Evolutionary conservation across 37 sponge, comb jelly and placozoan genomes (phyloP), one percentile per base, ranked within the genome.

Genomic region (Diacarnus erythraeanus): DNA sequence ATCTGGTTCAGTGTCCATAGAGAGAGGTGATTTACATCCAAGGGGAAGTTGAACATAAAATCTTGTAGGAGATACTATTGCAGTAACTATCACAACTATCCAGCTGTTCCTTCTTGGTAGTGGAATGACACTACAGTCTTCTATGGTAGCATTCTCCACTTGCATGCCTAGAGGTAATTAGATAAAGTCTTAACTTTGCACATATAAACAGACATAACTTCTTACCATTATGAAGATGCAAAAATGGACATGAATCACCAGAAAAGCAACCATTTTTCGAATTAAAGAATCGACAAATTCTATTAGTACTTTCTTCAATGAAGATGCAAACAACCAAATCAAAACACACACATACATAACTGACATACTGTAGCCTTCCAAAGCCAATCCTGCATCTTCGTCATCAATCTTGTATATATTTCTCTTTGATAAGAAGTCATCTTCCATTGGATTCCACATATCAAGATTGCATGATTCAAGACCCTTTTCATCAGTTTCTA

Each of bases 401-500:
- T 77, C 77, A 61, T 77, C 77, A 36, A 60, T 20, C 4, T 20
- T 60, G 41, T 77, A 77, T 36, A 25, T 26, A 38, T 77, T 60
- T 22, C 64, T 77, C 5, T 5, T 2, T 12, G 64, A 35, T 2
- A 87, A 77, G 60, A 81, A 87, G 41, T 87, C 82, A 22, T 54
- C 43, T 35, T 66, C 77, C 88, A 87, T 87, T 42, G 88, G 88
- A 76, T 87, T 81, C 88, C 88, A 87, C 1, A 18, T 65, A 1
- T 60, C 31, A 43, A 31, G 51, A 12, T 6, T 12, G 12, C 75
- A 25, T 57, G 51, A 38, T 9, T 38, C 35, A 47, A 12, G 51
- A 47, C 12, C 51, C 51, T 47, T 47, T 47, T 6, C 51, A 47
- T 47, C 51, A 47, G 6, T 12, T 33, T 4, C n/a, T 42, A 27